A percentile compares a stretch with the other conserved stretches of the same genome.
Conservation (phyloP, 2,113 vertebrate genomes). For the Ceyx margarethae region DNA sequence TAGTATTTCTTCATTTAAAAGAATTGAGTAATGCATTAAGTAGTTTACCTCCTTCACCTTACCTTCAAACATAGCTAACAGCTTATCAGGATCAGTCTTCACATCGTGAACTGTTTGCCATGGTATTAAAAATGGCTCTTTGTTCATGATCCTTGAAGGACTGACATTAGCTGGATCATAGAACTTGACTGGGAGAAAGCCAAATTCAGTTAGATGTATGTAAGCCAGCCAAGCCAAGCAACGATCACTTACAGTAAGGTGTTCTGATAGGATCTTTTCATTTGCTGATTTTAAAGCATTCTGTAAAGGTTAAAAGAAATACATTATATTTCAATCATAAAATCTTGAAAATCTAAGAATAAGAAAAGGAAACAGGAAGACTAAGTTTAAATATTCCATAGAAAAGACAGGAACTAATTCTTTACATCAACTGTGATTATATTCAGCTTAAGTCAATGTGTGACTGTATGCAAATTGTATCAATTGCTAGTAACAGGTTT, state of each 20-base stretch:
- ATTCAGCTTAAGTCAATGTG: neutral
- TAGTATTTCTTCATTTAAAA: neutral
- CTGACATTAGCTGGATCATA: slow-evolving; percentile 84
- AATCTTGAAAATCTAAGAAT: neutral
- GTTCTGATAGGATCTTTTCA: slow-evolving; percentile 65
- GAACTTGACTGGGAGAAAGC: slow-evolving; percentile 81
- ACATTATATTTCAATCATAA: neutral
- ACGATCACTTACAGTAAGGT: slow-evolving; percentile 78
- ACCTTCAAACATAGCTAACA: slow-evolving; percentile 90
- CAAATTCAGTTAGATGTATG: slow-evolving; percentile 91
- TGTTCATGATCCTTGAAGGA: slow-evolving; percentile 85
- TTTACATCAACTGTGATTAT: neutral
- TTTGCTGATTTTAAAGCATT: slow-evolving; percentile 80
- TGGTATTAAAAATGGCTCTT: slow-evolving; percentile 85
- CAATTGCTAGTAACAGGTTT: neutral
- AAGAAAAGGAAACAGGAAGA: neutral
- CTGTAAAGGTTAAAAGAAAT: slow-evolving; percentile 72
- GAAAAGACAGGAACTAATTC: neutral
- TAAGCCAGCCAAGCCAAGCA: slow-evolving; percentile 91
- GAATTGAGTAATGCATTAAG: neutral
- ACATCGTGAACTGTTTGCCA: slow-evolving; percentile 83
- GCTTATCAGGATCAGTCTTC: slow-evolving; percentile 78
- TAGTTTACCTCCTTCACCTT: neutral
- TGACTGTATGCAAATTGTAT: neutral
- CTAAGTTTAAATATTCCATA: neutral